phyloP scores from a whole-genome alignment of 2,888 invertebrate species.

The Parthenolecanium corni region DNA sequence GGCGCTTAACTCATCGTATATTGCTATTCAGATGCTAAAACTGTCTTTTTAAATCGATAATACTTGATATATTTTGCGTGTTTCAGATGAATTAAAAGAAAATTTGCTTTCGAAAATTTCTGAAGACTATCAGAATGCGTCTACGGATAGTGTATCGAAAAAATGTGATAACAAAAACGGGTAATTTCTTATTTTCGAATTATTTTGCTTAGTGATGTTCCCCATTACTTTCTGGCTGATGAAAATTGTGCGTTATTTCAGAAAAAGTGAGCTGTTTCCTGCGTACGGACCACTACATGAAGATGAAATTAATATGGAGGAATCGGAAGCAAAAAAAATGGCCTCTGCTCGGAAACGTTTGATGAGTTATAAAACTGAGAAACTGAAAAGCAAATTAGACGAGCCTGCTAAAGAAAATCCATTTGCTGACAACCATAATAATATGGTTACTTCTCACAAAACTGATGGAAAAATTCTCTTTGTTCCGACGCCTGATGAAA shows the following conservation, averaged over 20 bases:
- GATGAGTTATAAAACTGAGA: background rate
- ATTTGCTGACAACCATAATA: no score
- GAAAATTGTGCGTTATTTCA: conserved; percentile 35
- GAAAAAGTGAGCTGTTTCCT: conserved; percentile 48
- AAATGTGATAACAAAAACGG: background rate
- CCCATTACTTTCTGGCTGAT: background rate
- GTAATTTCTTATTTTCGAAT: background rate
- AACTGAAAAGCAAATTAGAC: background rate
- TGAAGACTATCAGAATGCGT: no score
- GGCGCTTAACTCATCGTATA: no score
- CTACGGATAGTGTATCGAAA: no score
- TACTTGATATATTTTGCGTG: no score
- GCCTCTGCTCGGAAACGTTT: background rate
- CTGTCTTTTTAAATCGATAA: no score
- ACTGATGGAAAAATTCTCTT: background rate
- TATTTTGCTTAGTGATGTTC: background rate
- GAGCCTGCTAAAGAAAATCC: background rate
- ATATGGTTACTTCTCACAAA: background rate
- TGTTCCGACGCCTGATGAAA: conserved; percentile 1
- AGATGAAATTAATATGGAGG: background rate
- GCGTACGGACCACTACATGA: conserved; percentile 38
- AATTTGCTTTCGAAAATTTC: no score
- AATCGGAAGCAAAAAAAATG: background rate
- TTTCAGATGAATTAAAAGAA: no score
- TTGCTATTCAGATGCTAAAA: no score